A percentile compares a stretch with the other conserved stretches of the same genome.
Evolutionary conservation across 2,797 vertebrate genomes (phyloP).

Genomic region (Pseudocheirus occidentalis): DNA sequence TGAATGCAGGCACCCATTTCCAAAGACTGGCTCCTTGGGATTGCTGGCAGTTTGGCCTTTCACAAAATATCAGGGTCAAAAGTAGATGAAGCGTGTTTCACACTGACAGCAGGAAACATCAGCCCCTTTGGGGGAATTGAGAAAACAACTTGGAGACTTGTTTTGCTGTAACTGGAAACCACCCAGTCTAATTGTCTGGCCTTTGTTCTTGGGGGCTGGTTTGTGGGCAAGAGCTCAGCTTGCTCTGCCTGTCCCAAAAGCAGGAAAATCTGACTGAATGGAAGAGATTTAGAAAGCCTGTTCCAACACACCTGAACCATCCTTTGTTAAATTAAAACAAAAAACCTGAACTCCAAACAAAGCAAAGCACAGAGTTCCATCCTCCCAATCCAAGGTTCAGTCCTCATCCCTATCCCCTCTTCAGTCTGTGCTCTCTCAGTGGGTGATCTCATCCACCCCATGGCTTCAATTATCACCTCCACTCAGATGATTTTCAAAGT

Average conservation of each 20-base stretch:
- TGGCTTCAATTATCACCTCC: neutral
- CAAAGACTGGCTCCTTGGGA: conserved; percentile 54
- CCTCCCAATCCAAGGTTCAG: neutral
- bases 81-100: conserved; percentile 58
- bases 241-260: neutral
- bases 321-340: conserved; percentile 7
- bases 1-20: conserved; percentile 46
- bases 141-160: neutral
- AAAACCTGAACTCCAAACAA: neutral
- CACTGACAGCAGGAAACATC: conserved; percentile 50
- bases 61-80: conserved; percentile 57
- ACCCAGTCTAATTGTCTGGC: too few relatives aligned
- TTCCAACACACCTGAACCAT: neutral
- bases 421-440: neutral
- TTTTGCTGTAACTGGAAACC: neutral
- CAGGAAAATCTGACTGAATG: neutral
- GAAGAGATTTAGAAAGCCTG: neutral
- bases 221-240: neutral
- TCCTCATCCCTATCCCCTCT: neutral
- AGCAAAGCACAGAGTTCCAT: neutral
- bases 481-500: neutral
- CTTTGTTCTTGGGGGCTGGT: neutral
- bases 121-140: conserved; percentile 18
- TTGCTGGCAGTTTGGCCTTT: conserved; percentile 58
- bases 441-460: neutral